Evolutionary conservation across 1,140 invertebrate genomes (phyloP), one percentile per base, ranked within the genome.

Genomic region (Triops cancriformis): DNA sequence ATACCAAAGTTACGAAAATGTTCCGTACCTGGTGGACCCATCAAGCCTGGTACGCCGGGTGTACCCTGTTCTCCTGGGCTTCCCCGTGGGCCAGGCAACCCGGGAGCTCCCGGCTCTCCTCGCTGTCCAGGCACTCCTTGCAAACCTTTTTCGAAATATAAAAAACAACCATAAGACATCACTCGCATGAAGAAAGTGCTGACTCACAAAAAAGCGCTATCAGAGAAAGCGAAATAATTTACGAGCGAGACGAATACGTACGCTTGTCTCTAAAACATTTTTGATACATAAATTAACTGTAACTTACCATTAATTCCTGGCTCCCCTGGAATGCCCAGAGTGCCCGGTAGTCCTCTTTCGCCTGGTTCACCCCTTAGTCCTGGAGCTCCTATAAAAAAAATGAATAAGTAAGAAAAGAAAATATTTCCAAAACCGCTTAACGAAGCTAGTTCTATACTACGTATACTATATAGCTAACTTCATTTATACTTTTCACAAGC

Each of bases 261-360:
- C 51, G 2, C 31, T 37, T 7, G 31, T 37, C 31, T 37, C 31
- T 37, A 37, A 64, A 64, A 64, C 51, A 64, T 64, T 23, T 64
- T 64, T 64, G 51, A 64, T 64, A 18, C 51, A 64, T 64, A 64
- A 64, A 64, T 64, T 64, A 64, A n/a, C 1, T 64, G 51, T 64
- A 64, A 18, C 51, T n/a, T 64, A 64, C 51, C 51, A 64, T 64
- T 64, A 64, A 64, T 64, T 64, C 51, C 51, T 18, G 51, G 51
- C 51, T 64, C 51, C 51, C 51, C 51, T 18, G 2, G 14, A n/a
- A 64, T 64, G 14, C 51, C 51, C 51, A 64, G 6, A 64, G 51
- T 5, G 18, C 51, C 51, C 51, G 51, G n/a, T 64, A 64, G 14
- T n/a, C 51, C 51, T 6, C 23, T 64, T 23, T 64, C 51, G 14